Evolutionary conservation across 1,140 invertebrate genomes (phyloP), one percentile per base, ranked within the genome.

Genomic region (Oppia nitens): DNA sequence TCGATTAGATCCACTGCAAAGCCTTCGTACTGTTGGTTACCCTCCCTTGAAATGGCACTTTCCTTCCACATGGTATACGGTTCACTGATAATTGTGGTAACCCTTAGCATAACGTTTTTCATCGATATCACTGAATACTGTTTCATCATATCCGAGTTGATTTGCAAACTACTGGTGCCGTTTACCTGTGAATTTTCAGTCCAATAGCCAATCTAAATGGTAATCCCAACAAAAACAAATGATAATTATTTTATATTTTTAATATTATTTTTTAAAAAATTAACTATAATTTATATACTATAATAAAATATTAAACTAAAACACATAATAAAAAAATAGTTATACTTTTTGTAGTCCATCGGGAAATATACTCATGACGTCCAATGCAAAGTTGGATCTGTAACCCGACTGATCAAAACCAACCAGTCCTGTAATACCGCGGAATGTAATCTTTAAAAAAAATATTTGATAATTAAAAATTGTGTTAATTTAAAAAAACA

Each of bases 361-460:
- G 60, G 84, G 82, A 24, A 78, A 83, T 47, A 94, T 74, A 68
- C 92, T 88, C 48, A 93, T 83, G 61, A 96, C 85, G 68, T 92
- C 87, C 51, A 96, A 74, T 60, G 83, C 79, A 68, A 94, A 93
- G 71, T 93, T 85, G 2, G 85, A 85, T 59, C 92, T 77, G 70
- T 88, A 92, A 29, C 91, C 90, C 74, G 91, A 83, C 70, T 90
- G 85, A 74, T 94, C 88, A 70, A 96, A 95, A 71, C 89, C 88
- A 62, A 96, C 90, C 17, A 84, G 81, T 51, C 91, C 91, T 1
- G 89, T 93, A 62, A 95, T 73, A 1, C 92, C 92, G 63, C 82
- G 80, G 77, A 92, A 87, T 72, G 90, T 85, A 14, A 90, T 83
- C 87, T 91, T 67, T 9, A 68, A 69, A 62, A 61, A 60, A 57